A percentile compares a stretch with the other conserved stretches of the same genome.
These are phyloP conservation scores for Macaria notata DNA, from an alignment of 2,888 invertebrate species.

Conservation along the genomic window DNA sequence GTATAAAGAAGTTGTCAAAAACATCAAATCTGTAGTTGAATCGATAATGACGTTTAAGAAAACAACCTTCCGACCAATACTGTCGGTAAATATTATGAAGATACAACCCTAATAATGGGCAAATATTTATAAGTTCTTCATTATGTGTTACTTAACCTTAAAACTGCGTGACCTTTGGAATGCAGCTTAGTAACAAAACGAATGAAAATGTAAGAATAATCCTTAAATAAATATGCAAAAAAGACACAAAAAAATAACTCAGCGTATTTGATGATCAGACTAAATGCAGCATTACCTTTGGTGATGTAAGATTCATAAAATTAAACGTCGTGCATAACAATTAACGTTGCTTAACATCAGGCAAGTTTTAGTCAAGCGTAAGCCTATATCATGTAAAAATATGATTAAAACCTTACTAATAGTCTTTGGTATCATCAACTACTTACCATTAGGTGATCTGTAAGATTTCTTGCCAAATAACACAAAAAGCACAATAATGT, in stretches of 20 bases:
- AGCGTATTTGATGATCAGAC: too few relatives aligned
- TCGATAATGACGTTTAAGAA: slow-evolving; percentile 34
- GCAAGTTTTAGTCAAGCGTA: too few relatives aligned
- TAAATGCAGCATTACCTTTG: too few relatives aligned
- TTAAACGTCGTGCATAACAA: slow-evolving; percentile 3
- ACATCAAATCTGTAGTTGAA: too few relatives aligned
- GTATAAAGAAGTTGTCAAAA: too few relatives aligned
- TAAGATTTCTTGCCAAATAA: too few relatives aligned
- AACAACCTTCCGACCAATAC: slow-evolving; percentile 40
- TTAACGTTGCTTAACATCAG: slow-evolving; percentile 10
- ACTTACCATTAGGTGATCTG: too few relatives aligned
- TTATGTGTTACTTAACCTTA: slow-evolving; percentile 30
- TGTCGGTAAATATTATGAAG: slow-evolving; percentile 30
- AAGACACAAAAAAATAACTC: too few relatives aligned
- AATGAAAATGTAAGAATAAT: not conserved
- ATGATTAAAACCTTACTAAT: too few relatives aligned
- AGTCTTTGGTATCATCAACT: too few relatives aligned
- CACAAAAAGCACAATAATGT: slow-evolving; percentile 13
- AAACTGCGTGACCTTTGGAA: slow-evolving; percentile 14
- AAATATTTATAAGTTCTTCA: slow-evolving; percentile 33
- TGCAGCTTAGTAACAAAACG: slow-evolving; percentile 15
- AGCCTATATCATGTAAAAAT: too few relatives aligned
- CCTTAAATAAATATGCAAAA: not conserved
- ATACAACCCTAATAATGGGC: slow-evolving; percentile 14
- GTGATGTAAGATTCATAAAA: too few relatives aligned